Evolutionary conservation across 2,888 invertebrate species (phyloP), one percentile per base, ranked within the genome.

Genomic region (Eurytoma adleriae): DNA sequence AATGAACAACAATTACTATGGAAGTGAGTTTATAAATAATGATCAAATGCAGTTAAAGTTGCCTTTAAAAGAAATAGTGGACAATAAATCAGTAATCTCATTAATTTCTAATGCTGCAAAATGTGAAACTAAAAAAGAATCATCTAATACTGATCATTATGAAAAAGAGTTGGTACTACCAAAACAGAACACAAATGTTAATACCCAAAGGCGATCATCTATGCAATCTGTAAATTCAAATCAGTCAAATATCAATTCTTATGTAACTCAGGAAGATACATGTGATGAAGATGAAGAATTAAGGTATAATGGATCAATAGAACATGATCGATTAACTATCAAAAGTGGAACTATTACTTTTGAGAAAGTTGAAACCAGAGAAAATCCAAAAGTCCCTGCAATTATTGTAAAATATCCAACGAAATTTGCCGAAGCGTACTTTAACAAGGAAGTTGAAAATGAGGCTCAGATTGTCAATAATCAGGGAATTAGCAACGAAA

Each of bases 361-460:
- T 62, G 75, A 75, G 56, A 75, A 73, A 69, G 2, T 18, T 14
- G 50, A 71, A 50, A 71, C 27, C 18, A n/a, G 5, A 20, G 18
- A 27, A 66, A 80, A 24, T 10, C 40, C 48, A 27, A 61, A 13
- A 40, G 10, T 10, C 10, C 10, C 4, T 40, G 10, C 40, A 18
- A 66, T 66, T 5, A 48, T 52, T 18, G 59, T 67, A 50, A 72
- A 80, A 13, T 50, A 40, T 62, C 67, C 79, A 54, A 57, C 66
- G 50, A n/a, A 30, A 14, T 71, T 67, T 75, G 54, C 57, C 3
- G 13, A 59, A 27, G 54, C 18, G 27, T 0, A 64, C 18, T 13
- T 40, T 16, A 64, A 67, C 14, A 52, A 75, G 40, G 30, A 76
- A n/a, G 20, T 24, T 56, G 52, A 68, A 20, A 4, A n/a, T 13